phyloP scores from a whole-genome alignment of 1,140 invertebrate species.

The Harpegnathos saltator region DNA sequence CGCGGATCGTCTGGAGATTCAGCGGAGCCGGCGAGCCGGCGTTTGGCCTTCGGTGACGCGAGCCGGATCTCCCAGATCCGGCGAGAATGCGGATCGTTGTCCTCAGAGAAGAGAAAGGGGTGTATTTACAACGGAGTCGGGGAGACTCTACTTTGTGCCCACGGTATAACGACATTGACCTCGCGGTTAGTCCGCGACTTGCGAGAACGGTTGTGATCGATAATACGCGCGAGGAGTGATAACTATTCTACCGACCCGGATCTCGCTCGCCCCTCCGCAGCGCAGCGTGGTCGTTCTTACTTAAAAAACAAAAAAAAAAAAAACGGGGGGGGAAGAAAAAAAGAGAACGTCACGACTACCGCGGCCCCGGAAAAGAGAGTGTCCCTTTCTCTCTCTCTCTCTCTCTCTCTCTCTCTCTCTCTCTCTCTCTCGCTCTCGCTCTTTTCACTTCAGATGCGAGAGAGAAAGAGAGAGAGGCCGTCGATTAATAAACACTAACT shows the following conservation, averaged over 20 bases:
- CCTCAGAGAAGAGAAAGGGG: neutral
- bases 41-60: too few species aligned
- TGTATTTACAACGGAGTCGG: slow-evolving; percentile 67
- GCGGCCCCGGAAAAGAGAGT: too few species aligned
- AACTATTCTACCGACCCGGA: slow-evolving; percentile 23
- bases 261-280: neutral
- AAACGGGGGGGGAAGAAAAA: too few species aligned
- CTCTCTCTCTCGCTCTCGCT: neutral
- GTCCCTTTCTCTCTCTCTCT: too few species aligned
- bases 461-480: slow-evolving; percentile 2
- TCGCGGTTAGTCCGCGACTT: slow-evolving; percentile 31
- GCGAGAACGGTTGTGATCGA: slow-evolving; percentile 9
- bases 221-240: slow-evolving; percentile 30
- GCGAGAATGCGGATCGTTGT: slow-evolving; percentile 31
- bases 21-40: too few species aligned
- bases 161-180: slow-evolving; percentile 57
- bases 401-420: neutral
- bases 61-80: too few species aligned
- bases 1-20: too few species aligned
- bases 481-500: slow-evolving; percentile 48
- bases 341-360: too few species aligned
- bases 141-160: slow-evolving; percentile 46
- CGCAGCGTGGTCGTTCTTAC: slow-evolving; percentile 3
- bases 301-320: too few species aligned
- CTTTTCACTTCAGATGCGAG: neutral